phyloP scores from a whole-genome alignment of 2,888 invertebrate species.

The Cepaea hortensis region DNA sequence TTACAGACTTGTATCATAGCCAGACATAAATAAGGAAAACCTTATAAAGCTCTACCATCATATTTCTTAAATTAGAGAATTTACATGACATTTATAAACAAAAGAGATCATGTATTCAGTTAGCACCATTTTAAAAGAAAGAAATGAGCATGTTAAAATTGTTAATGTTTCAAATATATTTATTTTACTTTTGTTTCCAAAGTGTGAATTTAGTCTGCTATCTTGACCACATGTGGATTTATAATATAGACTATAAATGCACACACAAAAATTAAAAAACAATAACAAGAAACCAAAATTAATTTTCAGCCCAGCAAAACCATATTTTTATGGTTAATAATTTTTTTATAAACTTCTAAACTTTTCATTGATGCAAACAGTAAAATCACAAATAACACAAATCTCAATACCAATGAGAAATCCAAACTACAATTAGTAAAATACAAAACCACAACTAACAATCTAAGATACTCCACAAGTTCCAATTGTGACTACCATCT shows the following conservation, averaged over 20 bases:
- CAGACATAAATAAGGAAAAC: too few relatives aligned
- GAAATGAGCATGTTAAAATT: neutral
- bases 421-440: neutral
- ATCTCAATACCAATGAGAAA: neutral
- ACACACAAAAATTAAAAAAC: neutral
- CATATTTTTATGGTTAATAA: neutral
- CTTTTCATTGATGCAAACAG: too few relatives aligned
- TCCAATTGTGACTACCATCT: slow-evolving; percentile 29
- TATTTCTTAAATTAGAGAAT: too few relatives aligned
- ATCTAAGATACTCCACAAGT: slow-evolving; percentile 33
- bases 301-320: neutral
- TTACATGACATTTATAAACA: neutral
- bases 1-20: too few relatives aligned
- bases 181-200: neutral
- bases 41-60: too few relatives aligned
- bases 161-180: neutral
- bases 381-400: too few relatives aligned
- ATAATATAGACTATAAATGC: neutral
- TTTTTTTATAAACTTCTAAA: neutral
- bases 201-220: neutral
- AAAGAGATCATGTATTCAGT: neutral
- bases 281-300: neutral
- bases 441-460: slow-evolving; percentile 25
- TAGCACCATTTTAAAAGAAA: neutral
- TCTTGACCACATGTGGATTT: neutral